Conservation (phyloP, 2,888 invertebrate genomes). For the Tromatobia lineatoria region DNA sequence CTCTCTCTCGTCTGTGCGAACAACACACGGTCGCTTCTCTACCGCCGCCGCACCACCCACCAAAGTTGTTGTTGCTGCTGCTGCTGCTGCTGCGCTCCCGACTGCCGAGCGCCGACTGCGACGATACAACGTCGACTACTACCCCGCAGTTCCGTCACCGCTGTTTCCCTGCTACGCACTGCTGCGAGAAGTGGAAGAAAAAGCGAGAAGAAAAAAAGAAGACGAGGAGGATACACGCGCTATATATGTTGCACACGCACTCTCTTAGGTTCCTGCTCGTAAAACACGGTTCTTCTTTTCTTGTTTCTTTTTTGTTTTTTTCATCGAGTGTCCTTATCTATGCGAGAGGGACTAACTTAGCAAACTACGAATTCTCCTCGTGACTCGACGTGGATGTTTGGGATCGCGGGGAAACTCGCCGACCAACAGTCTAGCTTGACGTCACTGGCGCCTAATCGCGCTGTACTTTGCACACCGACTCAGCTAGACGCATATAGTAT, state of each 20-base stretch:
- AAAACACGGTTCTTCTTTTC: not conserved
- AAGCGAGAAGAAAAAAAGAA: not conserved
- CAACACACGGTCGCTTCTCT: constrained; percentile 17
- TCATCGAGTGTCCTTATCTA: not conserved
- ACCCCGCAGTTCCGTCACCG: constrained; percentile 38
- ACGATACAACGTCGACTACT: constrained; percentile 55
- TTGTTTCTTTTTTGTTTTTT: not conserved
- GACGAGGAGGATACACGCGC: not conserved
- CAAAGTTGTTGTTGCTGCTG: constrained; percentile 3
- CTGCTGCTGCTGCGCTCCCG: constrained; percentile 26
- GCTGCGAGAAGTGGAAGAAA: not conserved
- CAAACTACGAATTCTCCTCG: constrained; percentile 49
- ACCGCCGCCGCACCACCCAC: constrained; percentile 43
- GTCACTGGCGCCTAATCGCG: constrained; percentile 82
- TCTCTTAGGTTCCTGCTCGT: constrained; percentile 18
- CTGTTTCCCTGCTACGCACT: constrained; percentile 3
- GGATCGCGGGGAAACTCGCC: constrained; percentile 62
- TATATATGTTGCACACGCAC: constrained; percentile 36
- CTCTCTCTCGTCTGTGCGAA: not conserved
- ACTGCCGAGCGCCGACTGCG: constrained; percentile 56
- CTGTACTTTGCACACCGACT: constrained; percentile 73
- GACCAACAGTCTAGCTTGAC: constrained; percentile 75
- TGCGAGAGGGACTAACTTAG: not conserved
- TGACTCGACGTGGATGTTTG: constrained; percentile 43
- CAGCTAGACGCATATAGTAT: constrained; percentile 54